Percentiles rank a stretch among this genome's conserved stretches.
These are phyloP conservation scores for Lepidurus apus DNA, from an alignment of 1,140 invertebrate species.

Conservation along the genomic window DNA sequence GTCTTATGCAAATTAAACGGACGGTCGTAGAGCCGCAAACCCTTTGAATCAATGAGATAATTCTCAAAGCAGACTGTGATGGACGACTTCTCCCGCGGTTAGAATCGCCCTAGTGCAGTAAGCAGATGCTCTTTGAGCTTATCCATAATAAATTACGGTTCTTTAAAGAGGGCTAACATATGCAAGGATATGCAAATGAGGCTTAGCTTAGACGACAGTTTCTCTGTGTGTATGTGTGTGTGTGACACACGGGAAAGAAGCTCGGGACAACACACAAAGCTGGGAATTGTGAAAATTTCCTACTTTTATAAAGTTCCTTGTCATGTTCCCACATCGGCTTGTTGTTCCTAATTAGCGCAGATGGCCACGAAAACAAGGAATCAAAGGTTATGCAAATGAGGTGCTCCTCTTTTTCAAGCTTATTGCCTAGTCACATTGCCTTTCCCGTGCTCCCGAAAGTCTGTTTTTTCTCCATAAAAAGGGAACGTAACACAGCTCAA, in stretches of 20 bases:
- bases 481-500: not conserved
- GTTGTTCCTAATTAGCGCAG: conserved; percentile 17
- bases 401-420: not conserved
- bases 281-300: not conserved
- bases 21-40: not conserved
- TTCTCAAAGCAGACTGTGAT: conserved; percentile 18
- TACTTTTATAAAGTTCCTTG: not conserved
- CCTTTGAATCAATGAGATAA: conserved; percentile 11
- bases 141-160: conserved; percentile 18
- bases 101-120: not conserved
- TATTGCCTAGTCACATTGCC: not conserved
- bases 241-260: not conserved
- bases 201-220: not conserved
- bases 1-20: conserved; percentile 22
- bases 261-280: not conserved
- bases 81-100: conserved; percentile 16
- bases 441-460: not conserved
- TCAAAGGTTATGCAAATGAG: conserved; percentile 15
- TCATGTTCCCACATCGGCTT: conserved; percentile 1
- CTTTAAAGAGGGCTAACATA: conserved; percentile 5
- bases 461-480: not conserved
- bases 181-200: conserved; percentile 9
- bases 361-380: conserved; percentile 10
- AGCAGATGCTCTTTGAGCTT: conserved; percentile 14
- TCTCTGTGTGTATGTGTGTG: not conserved